Evolutionary conservation across 2,797 vertebrate genomes (phyloP).

Genomic region (Sebastes matsubarae): DNA sequence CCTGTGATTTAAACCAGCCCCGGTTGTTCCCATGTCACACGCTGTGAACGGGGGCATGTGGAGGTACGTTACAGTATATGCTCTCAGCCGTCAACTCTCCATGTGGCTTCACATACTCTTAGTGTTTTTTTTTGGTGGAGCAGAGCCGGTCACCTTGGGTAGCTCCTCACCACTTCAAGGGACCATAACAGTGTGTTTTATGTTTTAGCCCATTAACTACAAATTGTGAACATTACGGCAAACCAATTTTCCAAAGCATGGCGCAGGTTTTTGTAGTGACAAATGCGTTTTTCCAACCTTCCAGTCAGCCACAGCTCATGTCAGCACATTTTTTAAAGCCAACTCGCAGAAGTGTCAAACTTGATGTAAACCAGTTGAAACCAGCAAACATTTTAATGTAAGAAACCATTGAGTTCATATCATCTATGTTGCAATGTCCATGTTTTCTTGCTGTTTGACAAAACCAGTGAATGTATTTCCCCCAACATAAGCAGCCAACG

Average conservation of each 20-base stretch:
- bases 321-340: background rate
- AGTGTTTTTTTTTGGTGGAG: conserved; percentile 8
- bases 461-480: background rate
- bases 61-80: conserved; percentile 48
- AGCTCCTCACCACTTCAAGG: conserved; percentile 5
- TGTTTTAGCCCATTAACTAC: conserved; percentile 17
- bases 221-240: conserved; percentile 16
- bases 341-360: background rate
- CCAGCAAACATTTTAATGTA: background rate
- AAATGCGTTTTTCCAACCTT: background rate
- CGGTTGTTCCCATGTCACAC: conserved; percentile 79
- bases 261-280: background rate
- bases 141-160: conserved; percentile 14
- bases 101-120: conserved; percentile 11
- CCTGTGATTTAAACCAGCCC: conserved; percentile 75
- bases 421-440: background rate
- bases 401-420: background rate
- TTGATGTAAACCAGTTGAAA: background rate
- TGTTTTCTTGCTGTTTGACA: background rate
- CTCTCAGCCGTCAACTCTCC: conserved; percentile 29
- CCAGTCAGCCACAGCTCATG: background rate
- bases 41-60: conserved; percentile 67
- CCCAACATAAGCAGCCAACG: background rate
- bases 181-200: background rate
- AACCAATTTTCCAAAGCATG: background rate